Conservation (phyloP, 2,888 invertebrate species). For the Agrotis exclamationis region DNA sequence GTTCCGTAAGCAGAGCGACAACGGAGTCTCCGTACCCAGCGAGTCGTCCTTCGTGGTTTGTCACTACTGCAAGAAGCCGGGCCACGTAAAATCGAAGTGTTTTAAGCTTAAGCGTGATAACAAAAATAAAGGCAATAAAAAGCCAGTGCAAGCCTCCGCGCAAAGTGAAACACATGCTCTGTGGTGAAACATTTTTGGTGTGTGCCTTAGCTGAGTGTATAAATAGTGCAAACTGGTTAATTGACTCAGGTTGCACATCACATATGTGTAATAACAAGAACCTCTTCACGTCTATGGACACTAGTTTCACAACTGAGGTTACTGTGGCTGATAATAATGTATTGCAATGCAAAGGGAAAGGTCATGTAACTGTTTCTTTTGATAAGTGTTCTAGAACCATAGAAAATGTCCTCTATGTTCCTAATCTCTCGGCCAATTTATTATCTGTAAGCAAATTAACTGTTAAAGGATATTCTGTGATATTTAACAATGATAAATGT, state of each 20-base stretch:
- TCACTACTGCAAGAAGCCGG: background rate
- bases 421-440: background rate
- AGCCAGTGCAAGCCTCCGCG: background rate
- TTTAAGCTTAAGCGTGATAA: background rate
- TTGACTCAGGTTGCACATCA: background rate
- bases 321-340: background rate
- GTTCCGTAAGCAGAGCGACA: background rate
- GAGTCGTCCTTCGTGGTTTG: background rate
- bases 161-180: no score
- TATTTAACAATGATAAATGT: constrained; percentile 1
- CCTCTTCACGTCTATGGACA: background rate
- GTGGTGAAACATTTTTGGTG: background rate
- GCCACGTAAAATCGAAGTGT: background rate
- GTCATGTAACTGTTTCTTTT: background rate
- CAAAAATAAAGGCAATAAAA: background rate
- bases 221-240: background rate
- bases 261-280: background rate
- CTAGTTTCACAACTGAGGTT: background rate
- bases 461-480: background rate
- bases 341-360: background rate
- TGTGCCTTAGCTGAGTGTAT: background rate
- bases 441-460: background rate
- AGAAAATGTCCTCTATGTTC: background rate
- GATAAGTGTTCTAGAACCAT: background rate
- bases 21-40: background rate